Conservation (phyloP, 2,888 invertebrate genomes). For the Thera obeliscata region DNA sequence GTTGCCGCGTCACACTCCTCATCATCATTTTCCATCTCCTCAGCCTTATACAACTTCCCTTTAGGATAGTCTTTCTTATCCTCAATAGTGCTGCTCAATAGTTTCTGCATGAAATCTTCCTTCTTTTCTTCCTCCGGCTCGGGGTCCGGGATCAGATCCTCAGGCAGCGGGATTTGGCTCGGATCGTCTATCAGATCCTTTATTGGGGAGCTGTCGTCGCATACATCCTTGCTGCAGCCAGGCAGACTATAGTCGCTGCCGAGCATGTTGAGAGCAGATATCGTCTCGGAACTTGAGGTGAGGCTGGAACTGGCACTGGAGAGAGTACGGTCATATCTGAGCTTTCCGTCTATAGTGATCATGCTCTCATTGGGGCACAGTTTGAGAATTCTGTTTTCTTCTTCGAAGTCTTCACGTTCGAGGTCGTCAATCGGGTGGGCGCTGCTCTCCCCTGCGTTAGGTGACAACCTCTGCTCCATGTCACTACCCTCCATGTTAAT, state of each 20-base stretch:
- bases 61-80: constrained; percentile 75
- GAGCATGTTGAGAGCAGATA: constrained; percentile 65
- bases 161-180: constrained; percentile 25
- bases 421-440: constrained; percentile 72
- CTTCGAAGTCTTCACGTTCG: constrained; percentile 77
- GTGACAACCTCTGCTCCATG: constrained; percentile 35
- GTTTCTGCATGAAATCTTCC: constrained; percentile 76
- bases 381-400: constrained; percentile 75
- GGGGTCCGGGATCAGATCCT: constrained; percentile 21
- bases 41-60: constrained; percentile 75
- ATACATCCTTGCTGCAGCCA: constrained; percentile 72
- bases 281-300: constrained; percentile 75
- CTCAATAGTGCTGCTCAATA: constrained; percentile 67
- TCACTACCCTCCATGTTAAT: constrained; percentile 20
- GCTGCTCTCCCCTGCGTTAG: constrained; percentile 50
- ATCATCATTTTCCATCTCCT: constrained; percentile 50
- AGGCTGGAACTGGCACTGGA: constrained; percentile 72
- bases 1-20: constrained; percentile 63
- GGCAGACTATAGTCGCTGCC: constrained; percentile 66
- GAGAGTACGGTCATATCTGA: constrained; percentile 63
- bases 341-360: constrained; percentile 71
- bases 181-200: constrained; percentile 67
- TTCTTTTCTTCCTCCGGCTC: constrained; percentile 56
- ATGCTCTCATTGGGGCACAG: constrained; percentile 61
- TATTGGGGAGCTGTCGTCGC: constrained; percentile 68